These are phyloP conservation scores for Sciurus niger DNA, from an alignment of 2,113 vertebrate species.

Conservation along the genomic window DNA sequence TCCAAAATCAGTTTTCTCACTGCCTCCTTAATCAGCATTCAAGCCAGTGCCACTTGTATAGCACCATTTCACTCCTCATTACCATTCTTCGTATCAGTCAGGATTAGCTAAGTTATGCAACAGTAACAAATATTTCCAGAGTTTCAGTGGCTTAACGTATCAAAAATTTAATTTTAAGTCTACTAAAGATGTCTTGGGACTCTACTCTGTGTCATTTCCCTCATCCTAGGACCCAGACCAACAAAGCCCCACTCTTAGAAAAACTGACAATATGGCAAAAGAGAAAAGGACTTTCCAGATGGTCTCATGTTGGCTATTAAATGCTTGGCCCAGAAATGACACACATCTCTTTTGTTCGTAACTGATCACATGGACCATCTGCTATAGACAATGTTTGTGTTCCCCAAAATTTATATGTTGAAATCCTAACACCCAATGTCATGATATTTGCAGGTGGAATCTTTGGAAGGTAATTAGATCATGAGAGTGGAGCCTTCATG, in stretches of 20 bases:
- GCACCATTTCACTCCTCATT: neutral
- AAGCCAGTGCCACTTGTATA: neutral
- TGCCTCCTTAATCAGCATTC: neutral
- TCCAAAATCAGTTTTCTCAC: neutral
- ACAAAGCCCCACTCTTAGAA: too few species aligned
- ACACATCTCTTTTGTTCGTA: neutral
- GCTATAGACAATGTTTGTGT: neutral
- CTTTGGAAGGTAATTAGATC: neutral
- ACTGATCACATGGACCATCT: neutral
- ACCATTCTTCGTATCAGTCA: neutral
- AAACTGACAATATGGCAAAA: neutral
- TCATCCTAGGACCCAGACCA: neutral
- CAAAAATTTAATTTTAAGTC: neutral
- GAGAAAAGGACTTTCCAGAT: neutral
- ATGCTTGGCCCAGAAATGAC: neutral
- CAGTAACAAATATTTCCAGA: constrained; percentile 11
- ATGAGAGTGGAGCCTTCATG: neutral
- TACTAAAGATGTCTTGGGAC: neutral
- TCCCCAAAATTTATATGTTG: neutral
- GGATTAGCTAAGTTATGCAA: neutral
- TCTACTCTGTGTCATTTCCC: neutral
- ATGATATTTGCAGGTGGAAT: neutral
- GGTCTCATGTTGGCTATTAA: neutral
- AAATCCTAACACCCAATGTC: neutral
- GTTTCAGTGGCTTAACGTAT: neutral